phyloP scores from a whole-genome alignment of 2,888 invertebrate genomes.

The Atethmia centrago region DNA sequence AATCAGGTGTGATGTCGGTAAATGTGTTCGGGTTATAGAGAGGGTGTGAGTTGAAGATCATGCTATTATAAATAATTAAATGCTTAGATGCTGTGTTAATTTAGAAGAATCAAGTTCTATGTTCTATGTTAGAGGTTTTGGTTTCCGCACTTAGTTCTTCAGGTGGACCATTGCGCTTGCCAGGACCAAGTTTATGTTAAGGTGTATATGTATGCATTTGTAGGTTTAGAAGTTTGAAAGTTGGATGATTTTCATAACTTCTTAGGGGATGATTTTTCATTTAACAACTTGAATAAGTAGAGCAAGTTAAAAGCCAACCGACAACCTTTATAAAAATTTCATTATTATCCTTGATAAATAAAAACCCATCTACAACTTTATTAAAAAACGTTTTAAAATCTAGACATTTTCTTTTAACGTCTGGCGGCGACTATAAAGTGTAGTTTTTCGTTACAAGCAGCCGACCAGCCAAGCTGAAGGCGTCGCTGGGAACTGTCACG shows the following conservation, averaged over 20 bases:
- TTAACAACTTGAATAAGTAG: neutral
- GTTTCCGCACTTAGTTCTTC: no score
- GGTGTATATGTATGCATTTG: no score
- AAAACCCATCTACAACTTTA: conserved; percentile 9
- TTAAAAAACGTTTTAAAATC: conserved; percentile 4
- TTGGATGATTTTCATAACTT: neutral
- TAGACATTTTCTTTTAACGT: conserved; percentile 21
- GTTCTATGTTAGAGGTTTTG: no score
- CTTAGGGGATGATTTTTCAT: neutral
- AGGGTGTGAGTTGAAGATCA: neutral
- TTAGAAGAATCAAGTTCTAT: neutral
- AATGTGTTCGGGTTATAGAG: neutral
- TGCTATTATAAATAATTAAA: no score
- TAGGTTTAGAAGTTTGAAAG: no score
- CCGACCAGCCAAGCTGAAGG: conserved; percentile 28
- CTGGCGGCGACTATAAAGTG: conserved; percentile 21
- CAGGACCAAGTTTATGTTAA: neutral
- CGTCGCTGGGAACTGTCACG: conserved; percentile 20
- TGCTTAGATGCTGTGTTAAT: neutral
- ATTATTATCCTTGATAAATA: neutral
- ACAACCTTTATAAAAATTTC: neutral
- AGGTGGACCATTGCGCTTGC: no score
- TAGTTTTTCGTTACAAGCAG: conserved; percentile 25
- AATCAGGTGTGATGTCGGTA: neutral
- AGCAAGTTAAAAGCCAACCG: neutral